Percentiles rank a stretch among this genome's conserved stretches.
Conservation (phyloP, 2,113 vertebrate species). For the Calidris pygmaea region DNA sequence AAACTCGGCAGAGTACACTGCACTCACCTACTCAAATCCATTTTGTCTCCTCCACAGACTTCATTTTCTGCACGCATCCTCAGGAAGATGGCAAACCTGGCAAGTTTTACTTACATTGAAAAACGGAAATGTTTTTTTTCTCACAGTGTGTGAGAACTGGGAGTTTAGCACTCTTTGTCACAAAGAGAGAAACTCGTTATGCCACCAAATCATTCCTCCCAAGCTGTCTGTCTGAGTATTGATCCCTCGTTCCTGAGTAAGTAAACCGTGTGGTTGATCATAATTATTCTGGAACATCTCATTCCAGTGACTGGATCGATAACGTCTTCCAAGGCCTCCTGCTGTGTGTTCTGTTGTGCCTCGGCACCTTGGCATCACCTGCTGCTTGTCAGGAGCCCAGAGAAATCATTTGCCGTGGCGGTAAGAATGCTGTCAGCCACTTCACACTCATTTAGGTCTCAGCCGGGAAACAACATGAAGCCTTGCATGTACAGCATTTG, state of each 20-base stretch:
- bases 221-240: neutral
- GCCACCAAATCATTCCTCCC: neutral
- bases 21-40: neutral
- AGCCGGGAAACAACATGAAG: neutral
- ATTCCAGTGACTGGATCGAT: neutral
- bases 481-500: neutral
- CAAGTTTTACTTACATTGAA: neutral
- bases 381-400: neutral
- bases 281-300: neutral
- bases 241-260: neutral
- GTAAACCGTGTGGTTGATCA: neutral
- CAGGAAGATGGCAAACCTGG: neutral
- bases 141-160: neutral
- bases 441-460: conserved; percentile 29
- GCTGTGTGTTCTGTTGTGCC: neutral
- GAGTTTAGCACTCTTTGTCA: neutral
- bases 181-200: neutral
- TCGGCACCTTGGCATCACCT: neutral
- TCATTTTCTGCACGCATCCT: neutral
- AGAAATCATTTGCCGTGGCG: neutral
- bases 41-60: neutral
- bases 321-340: neutral
- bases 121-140: neutral
- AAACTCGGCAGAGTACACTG: neutral
- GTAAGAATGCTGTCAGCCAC: neutral